A percentile compares a stretch with the other conserved stretches of the same genome.
These are phyloP conservation scores for Drosophila pseudotakahashii DNA, from an alignment of 2,888 invertebrate genomes.

Conservation along the genomic window DNA sequence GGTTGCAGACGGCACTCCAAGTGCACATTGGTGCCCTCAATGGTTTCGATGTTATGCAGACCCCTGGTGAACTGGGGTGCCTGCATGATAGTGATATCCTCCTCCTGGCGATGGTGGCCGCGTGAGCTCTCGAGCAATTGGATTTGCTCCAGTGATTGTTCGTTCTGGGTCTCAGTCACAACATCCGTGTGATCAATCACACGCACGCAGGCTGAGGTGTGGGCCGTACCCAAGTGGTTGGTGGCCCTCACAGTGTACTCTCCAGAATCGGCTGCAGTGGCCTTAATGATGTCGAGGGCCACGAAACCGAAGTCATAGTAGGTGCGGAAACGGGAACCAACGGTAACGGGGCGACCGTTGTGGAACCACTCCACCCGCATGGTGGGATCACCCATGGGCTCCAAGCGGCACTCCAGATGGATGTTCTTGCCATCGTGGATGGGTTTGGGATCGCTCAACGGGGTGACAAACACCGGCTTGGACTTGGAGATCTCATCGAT, in stretches of 20 bases:
- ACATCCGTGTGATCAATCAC: constrained; percentile 93
- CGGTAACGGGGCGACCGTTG: constrained; percentile 94
- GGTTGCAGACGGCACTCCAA: constrained; percentile 96
- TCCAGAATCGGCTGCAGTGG: constrained; percentile 96
- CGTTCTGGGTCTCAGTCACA: constrained; percentile 95
- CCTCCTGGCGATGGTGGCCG: constrained; percentile 89
- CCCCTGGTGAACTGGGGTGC: constrained; percentile 95
- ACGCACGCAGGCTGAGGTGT: constrained; percentile 95
- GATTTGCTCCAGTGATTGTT: constrained; percentile 95
- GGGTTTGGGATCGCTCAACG: constrained; percentile 93
- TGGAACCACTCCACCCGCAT: constrained; percentile 98
- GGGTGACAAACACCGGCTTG: constrained; percentile 96
- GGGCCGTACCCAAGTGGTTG: constrained; percentile 96
- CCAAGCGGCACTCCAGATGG: constrained; percentile 95
- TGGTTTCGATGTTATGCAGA: constrained; percentile 94
- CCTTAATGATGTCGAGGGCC: constrained; percentile 96
- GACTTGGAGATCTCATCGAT: constrained; percentile 97
- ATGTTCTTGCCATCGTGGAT: constrained; percentile 95
- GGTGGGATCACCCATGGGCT: constrained; percentile 98
- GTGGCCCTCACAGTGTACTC: constrained; percentile 97
- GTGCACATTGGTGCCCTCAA: constrained; percentile 96
- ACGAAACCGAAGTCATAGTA: constrained; percentile 99
- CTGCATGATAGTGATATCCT: constrained; percentile 93
- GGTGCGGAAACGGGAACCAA: constrained; percentile 96
- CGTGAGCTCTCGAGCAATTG: constrained; percentile 94